These are phyloP conservation scores for Anhinga rufa DNA, from an alignment of 2,113 vertebrate genomes.

Conservation along the genomic window DNA sequence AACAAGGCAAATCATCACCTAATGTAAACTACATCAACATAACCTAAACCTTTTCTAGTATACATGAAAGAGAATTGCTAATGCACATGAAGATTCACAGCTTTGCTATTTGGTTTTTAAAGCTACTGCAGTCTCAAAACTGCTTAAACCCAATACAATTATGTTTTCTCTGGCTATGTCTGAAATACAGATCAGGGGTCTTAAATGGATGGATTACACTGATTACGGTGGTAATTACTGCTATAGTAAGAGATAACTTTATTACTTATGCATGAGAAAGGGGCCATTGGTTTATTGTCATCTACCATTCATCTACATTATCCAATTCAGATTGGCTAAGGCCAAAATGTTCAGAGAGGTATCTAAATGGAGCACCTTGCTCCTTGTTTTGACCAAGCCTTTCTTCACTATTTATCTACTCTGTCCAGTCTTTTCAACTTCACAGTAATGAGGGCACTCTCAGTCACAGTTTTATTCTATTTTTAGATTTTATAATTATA, in stretches of 20 bases:
- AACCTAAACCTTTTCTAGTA: background rate
- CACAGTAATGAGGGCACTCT: background rate
- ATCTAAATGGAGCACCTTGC: background rate
- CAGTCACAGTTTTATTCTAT: background rate
- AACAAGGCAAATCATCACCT: background rate
- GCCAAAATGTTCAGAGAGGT: background rate
- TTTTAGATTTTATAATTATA: background rate
- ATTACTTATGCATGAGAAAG: background rate
- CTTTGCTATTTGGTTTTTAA: background rate
- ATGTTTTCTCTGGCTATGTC: background rate
- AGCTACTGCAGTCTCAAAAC: background rate
- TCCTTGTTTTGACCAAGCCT: background rate
- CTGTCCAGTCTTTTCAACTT: background rate
- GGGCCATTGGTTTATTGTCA: background rate
- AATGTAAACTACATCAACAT: background rate
- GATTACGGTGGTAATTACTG: background rate
- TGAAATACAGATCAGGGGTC: background rate
- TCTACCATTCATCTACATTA: background rate
- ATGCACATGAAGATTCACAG: background rate
- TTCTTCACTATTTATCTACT: background rate
- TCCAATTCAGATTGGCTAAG: background rate
- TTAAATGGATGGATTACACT: background rate
- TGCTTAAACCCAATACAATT: background rate
- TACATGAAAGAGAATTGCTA: background rate
- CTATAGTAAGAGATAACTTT: background rate